Percentiles rank a stretch among this genome's conserved stretches.
Conservation (phyloP, 1,140 invertebrate genomes). For the Aphaenogaster rudis region DNA sequence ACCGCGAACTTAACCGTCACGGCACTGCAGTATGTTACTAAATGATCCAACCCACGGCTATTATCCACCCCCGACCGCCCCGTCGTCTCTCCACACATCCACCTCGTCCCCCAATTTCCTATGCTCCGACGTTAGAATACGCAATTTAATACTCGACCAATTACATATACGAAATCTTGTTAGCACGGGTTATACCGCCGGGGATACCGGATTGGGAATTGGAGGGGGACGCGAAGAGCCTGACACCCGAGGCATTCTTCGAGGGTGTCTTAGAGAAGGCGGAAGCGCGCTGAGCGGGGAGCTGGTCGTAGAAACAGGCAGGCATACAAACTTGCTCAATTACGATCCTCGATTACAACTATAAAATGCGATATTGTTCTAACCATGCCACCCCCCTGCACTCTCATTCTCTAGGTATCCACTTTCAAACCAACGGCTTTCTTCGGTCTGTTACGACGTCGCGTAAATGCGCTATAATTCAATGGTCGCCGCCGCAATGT, state of each 20-base stretch:
- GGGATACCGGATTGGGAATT: slow-evolving; percentile 74
- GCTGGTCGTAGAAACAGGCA: slow-evolving; percentile 76
- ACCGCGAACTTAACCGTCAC: slow-evolving; percentile 79
- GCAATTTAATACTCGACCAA: slow-evolving; percentile 88
- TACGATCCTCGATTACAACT: slow-evolving; percentile 83
- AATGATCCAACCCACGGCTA: slow-evolving; percentile 85
- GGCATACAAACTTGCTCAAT: slow-evolving; percentile 83
- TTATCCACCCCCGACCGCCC: slow-evolving; percentile 79
- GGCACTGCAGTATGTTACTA: slow-evolving; percentile 86
- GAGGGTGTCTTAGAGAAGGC: slow-evolving; percentile 77
- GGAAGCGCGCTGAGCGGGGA: slow-evolving; percentile 62
- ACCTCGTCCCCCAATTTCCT: slow-evolving; percentile 69
- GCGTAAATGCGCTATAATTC: slow-evolving; percentile 8
- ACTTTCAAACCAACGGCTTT: slow-evolving; percentile 5
- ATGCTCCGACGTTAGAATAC: slow-evolving; percentile 82
- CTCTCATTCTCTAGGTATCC: slow-evolving; percentile 65
- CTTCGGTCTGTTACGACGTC: slow-evolving; percentile 8
- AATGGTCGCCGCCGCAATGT: not conserved
- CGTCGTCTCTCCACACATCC: slow-evolving; percentile 65
- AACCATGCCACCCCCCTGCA: slow-evolving; percentile 60
- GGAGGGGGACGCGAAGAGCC: slow-evolving; percentile 66
- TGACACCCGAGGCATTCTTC: slow-evolving; percentile 84
- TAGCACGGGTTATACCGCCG: slow-evolving; percentile 85
- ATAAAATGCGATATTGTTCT: slow-evolving; percentile 83
- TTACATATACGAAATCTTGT: slow-evolving; percentile 88